Base-by-base conservation (phyloP, 64 coral and sea anemone species). In the Porites lutea region DNA sequence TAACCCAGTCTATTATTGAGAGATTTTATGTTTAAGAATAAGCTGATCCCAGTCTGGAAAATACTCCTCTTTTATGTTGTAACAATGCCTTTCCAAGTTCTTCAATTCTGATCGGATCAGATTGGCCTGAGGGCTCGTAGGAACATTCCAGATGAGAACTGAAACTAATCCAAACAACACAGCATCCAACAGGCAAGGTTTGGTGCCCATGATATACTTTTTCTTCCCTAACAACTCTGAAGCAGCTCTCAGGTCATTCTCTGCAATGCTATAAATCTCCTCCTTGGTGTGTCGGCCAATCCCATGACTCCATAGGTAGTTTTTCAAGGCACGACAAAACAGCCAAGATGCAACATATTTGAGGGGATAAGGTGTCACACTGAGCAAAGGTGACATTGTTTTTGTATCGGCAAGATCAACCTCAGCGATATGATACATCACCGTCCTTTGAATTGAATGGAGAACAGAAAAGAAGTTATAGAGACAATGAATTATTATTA, bases 1-100 rank as follows among this genome's bases (percentile, higher is more conserved):
- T 37, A 37, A 37, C 27, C 27, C 27, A 37, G 27, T 37, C 27
- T 37, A 37, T 37, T 37, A 37, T 37, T 37, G 1, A 37, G 27
- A 37, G 27, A n/a, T 49, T 47, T 47, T 77, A 61, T 89, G 54
- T 65, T 89, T 89, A 51, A 75, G 60, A 5, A 89, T 89, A 14
- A 89, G 18, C 16, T 89, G 55, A 64, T 89, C 87, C 87, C 87
- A 89, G 37, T 89, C 72, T 52, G 71, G 75, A 48, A 89, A 89
- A 19, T 65, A 89, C 15, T 77, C 75, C 62, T 89, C 87, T 27
- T 64, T 89, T 16, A 89, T 89, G 73, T 63, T 15, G 13, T 77
- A 89, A 47, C 72, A 89, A 63, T 89, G 87, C 21, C 44, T 19
- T 53, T 89, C 72, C 37, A 89, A 65, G 61, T 89, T 78, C 61